phyloP scores from a whole-genome alignment of 2,888 invertebrate species.

The Caenorhabditis wallacei region DNA sequence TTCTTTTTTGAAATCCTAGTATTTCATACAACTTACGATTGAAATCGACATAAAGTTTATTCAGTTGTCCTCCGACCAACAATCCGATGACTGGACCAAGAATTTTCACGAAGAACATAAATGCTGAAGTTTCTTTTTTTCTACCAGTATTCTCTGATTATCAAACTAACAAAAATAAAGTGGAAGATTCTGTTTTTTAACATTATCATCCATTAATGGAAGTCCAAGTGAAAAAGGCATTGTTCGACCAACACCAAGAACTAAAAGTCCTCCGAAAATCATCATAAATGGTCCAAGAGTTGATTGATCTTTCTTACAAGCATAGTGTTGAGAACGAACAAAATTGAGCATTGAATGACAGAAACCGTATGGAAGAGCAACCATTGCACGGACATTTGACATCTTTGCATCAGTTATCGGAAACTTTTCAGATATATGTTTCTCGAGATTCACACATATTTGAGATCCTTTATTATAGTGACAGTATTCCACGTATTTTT shows the following conservation, averaged over 20 bases:
- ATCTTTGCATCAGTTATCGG: conserved; percentile 62
- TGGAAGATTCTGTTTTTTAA: conserved; percentile 82
- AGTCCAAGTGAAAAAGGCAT: conserved; percentile 83
- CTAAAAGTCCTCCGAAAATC: conserved; percentile 82
- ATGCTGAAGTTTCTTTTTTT: conserved; percentile 73
- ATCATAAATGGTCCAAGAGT: conserved; percentile 81
- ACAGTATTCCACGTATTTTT: conserved; percentile 63
- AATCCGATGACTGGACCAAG: conserved; percentile 83
- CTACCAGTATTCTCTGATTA: too few species aligned
- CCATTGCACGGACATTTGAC: conserved; percentile 68
- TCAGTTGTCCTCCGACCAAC: conserved; percentile 80
- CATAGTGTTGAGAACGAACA: conserved; percentile 44
- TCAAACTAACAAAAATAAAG: conserved; percentile 80
- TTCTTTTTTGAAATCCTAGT: neutral
- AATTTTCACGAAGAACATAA: conserved; percentile 83
- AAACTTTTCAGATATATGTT: conserved; percentile 51
- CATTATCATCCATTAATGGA: conserved; percentile 83
- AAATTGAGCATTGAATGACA: conserved; percentile 77
- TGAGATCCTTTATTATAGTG: conserved; percentile 46
- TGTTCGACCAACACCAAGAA: conserved; percentile 83
- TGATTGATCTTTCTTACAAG: conserved; percentile 70
- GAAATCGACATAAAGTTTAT: conserved; percentile 81
- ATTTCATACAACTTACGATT: conserved; percentile 68
- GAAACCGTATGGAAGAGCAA: conserved; percentile 77
- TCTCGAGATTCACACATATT: conserved; percentile 59